phyloP scores from a whole-genome alignment of 2,113 vertebrate genomes.

The Prietella phreatophila region DNA sequence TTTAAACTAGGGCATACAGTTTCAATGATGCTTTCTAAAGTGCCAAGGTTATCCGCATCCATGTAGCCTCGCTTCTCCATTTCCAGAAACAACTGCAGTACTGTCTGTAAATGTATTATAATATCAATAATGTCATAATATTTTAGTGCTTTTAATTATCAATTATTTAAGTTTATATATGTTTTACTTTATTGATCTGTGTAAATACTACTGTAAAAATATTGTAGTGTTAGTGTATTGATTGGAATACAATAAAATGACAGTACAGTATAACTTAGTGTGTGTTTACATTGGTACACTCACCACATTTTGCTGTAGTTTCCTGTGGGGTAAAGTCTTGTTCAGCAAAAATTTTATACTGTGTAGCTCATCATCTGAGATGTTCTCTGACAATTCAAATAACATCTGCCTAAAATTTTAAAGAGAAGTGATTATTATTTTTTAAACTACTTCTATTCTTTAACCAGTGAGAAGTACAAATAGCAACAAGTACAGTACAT shows the following conservation, averaged over 20 bases:
- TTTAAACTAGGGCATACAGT: constrained; percentile 55
- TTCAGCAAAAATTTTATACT: constrained; percentile 65
- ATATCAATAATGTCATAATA: not conserved
- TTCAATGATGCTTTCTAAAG: constrained; percentile 51
- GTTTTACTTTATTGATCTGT: not conserved
- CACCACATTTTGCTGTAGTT: constrained; percentile 57
- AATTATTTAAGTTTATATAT: not conserved
- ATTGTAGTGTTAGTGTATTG: not conserved
- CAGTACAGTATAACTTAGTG: not conserved
- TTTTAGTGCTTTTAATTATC: not conserved
- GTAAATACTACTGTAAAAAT: not conserved
- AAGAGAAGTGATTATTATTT: not conserved
- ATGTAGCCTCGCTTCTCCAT: constrained; percentile 66
- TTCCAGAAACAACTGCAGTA: constrained; percentile 65
- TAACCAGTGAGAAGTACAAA: not conserved
- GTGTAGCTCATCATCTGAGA: constrained; percentile 53
- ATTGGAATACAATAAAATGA: not conserved
- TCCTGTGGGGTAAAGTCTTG: constrained; percentile 42
- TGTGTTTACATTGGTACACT: constrained; percentile 13
- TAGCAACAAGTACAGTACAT: not conserved
- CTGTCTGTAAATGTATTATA: constrained; percentile 57
- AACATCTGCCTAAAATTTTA: constrained; percentile 64
- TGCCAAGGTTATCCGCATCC: constrained; percentile 48
- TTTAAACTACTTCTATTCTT: not conserved
- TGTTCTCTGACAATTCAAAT: constrained; percentile 63